Evolutionary conservation across 2,113 vertebrate species (phyloP), one percentile per base, ranked within the genome.

Genomic region (Gallinago paraguaiae): DNA sequence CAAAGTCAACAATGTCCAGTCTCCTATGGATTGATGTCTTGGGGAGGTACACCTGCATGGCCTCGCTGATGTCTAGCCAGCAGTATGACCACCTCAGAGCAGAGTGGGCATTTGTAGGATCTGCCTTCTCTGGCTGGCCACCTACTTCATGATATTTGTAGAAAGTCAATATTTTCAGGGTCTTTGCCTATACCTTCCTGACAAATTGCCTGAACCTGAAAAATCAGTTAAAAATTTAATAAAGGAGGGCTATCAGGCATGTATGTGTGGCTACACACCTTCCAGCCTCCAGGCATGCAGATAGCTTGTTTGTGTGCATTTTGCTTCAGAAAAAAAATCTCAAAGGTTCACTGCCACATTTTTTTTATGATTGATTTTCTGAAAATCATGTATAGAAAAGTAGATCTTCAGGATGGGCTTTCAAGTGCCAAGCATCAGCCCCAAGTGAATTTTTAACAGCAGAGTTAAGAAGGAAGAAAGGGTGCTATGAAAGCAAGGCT

Each of bases 271-370:
- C 22, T 11, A 41, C 39, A 56, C 13, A 43, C 28, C 25, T 88
- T 24, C 56, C 10, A 28, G 35, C 48, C 14, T 25, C 17, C 33
- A 67, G 65, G 43, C 35, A 88, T 31, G 54, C 15, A 33, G 54
- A 16, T 19, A 77, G 43, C 1, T 0, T 0, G 4, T 64, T 1
- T 33, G 15, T 5, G 1, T 35, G 37, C 4, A 3, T 67, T 86
- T 91, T 76, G 33, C 54, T 71, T 78, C 61, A 91, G 53, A 20
- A 75, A 56, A 57, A 57, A 45, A 16, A 51, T 7, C 59, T 65
- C 57, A 56, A 25, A 61, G 10, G 6, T 63, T 86, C 59, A 64
- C 64, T 84, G 17, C 1, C 31, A 54, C 20, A 10, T 57, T 25
- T 61, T 79, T 56, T 48, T 71, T 11, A 51, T 11, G 12, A 25